A percentile compares a stretch with the other conserved stretches of the same genome.
phyloP scores from a whole-genome alignment of 2,113 vertebrate species.

The Microcebus griseorufus region DNA sequence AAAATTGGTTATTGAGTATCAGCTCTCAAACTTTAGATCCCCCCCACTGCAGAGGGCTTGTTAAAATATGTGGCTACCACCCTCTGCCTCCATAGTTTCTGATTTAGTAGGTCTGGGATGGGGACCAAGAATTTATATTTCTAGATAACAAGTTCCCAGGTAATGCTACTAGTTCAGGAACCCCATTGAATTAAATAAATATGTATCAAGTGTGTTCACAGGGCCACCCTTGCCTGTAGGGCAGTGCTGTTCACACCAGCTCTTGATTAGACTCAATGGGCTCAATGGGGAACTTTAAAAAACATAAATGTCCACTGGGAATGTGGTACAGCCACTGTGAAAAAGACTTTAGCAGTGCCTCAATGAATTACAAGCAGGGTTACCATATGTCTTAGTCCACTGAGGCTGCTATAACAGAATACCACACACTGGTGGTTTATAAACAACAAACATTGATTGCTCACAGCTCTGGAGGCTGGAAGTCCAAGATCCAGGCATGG shows the following conservation, averaged over 20 bases:
- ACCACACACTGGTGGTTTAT: background rate
- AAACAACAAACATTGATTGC: background rate
- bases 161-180: background rate
- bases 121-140: background rate
- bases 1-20: background rate
- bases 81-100: background rate
- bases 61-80: background rate
- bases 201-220: background rate
- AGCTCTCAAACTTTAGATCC: no score
- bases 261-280: accelerated
- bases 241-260: background rate
- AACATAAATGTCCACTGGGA: accelerated
- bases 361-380: background rate
- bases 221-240: accelerated
- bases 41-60: background rate
- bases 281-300: background rate
- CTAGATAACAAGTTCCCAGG: background rate
- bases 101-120: no score
- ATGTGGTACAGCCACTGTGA: background rate
- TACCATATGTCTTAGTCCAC: background rate
- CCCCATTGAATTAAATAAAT: background rate
- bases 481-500: background rate
- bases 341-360: background rate
- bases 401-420: background rate
- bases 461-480: background rate